Conservation (phyloP, 2,888 invertebrate genomes). For the Euspilapteryx auroguttella region DNA sequence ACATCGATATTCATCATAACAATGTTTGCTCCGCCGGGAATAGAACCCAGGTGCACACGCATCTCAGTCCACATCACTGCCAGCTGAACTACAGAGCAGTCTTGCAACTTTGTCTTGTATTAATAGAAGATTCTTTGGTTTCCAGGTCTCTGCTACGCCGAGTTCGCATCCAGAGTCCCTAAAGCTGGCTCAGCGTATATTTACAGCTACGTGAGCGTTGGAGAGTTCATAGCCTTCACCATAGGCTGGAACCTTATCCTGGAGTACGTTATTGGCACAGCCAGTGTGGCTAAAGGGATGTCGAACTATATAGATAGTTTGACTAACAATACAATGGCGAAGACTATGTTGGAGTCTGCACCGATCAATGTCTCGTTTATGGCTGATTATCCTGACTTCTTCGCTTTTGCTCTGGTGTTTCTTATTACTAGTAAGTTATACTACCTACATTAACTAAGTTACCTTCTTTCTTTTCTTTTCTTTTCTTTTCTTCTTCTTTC, state of each 20-base stretch:
- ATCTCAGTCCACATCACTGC: no score
- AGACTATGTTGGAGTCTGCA: slow-evolving; percentile 63
- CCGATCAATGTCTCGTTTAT: slow-evolving; percentile 68
- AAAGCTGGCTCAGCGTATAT: slow-evolving; percentile 91
- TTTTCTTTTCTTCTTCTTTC: no score
- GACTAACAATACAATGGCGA: slow-evolving; percentile 68
- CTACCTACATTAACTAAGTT: no score
- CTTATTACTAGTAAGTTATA: slow-evolving; percentile 67
- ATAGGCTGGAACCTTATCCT: slow-evolving; percentile 94
- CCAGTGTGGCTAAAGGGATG: slow-evolving; percentile 78
- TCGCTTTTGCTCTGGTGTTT: slow-evolving; percentile 71
- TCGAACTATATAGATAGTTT: slow-evolving; percentile 78
- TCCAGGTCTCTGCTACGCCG: slow-evolving; percentile 85
- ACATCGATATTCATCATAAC: no score
- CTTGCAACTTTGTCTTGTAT: no score
- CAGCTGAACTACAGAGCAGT: no score
- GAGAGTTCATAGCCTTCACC: slow-evolving; percentile 87
- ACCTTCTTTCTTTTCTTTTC: no score
- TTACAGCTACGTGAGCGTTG: slow-evolving; percentile 89
- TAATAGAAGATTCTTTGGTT: no score
- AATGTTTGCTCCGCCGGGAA: no score
- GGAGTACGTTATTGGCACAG: slow-evolving; percentile 84
- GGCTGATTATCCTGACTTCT: slow-evolving; percentile 76
- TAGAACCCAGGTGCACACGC: no score
- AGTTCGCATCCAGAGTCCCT: slow-evolving; percentile 86